Conservation (phyloP, 2,797 vertebrate species). For the Heteromormyrus szaboi region DNA sequence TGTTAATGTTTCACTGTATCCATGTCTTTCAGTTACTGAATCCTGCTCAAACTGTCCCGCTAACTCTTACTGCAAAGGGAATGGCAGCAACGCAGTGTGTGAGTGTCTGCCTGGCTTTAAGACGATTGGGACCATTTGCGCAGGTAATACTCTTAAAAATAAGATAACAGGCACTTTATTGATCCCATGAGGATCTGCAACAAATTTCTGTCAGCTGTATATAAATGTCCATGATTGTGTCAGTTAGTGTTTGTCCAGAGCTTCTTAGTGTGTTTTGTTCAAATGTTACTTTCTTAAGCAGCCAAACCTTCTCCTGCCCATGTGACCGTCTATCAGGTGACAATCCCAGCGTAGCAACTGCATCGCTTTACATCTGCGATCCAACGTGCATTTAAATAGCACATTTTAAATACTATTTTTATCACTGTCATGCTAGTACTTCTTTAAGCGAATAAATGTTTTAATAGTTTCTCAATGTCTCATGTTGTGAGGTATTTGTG, state of each 20-base stretch:
- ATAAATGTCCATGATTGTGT: background rate
- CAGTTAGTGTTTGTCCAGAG: background rate
- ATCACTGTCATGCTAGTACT: background rate
- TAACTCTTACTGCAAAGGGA: slow-evolving; percentile 65
- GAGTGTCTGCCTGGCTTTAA: slow-evolving; percentile 71
- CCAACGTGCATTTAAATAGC: background rate
- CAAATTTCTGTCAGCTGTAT: background rate
- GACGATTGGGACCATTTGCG: slow-evolving; percentile 43
- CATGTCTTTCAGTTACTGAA: slow-evolving; percentile 55
- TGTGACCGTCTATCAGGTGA: background rate
- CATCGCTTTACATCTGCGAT: background rate
- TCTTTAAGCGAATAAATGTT: background rate
- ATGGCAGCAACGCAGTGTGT: slow-evolving; percentile 48
- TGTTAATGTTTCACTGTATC: background rate
- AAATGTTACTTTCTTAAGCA: background rate
- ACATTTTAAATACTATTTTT: background rate
- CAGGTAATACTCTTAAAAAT: slow-evolving; percentile 43
- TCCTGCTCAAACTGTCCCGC: slow-evolving; percentile 63
- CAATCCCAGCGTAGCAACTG: background rate
- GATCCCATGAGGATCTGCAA: background rate
- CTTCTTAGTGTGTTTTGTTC: background rate
- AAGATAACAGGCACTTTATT: background rate
- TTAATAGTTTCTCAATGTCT: background rate
- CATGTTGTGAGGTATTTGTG: slow-evolving; percentile 36
- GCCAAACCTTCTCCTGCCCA: background rate